Base-by-base conservation (phyloP, 2,888 invertebrate species). In the Cinara cedri region DNA sequence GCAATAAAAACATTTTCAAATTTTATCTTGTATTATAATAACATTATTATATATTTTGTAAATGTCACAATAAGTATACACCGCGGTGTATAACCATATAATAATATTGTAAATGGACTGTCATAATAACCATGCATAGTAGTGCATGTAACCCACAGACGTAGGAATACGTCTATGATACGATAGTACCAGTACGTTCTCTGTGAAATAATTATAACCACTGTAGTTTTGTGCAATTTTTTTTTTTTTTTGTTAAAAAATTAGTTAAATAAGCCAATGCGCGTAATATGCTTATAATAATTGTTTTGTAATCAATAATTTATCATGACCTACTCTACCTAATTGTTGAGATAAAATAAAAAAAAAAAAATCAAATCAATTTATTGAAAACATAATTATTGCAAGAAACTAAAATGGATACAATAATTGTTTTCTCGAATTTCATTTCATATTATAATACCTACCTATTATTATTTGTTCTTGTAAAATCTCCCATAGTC, bases 1-100 rank as follows among this genome's bases (percentile, higher is more conserved):
- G 62, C 49, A 49, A 72, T 62, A 72, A 60, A 74, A 74, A 34
- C 49, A 62, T 63, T 70, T 70, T 60, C 34, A 26, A 49, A 46
- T 72, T 72, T 44, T 60, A 60, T n/a, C n/a, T n/a, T n/a, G n/a
- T n/a, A n/a, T n/a, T n/a, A 34, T 34, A 34, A 6, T 4, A 34
- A 34, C 34, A 34, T n/a, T n/a, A n/a, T n/a, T n/a, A n/a, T n/a
- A n/a, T n/a, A n/a, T 26, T 72, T 60, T 62, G 34, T 62, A 62
- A 62, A 72, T 62, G n/a, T 72, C 10, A 34, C 10, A 63, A 74
- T 51, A 51, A 16, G 13, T 16, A 10, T 11, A 21, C 4, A 13
- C 3, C 51, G 51, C 51, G 51, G 13, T 57, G 3, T 26, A 26
- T 26, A 60, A 60, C 13, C 24, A 49, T 72, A 72, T 62, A 60